Percentiles rank a stretch among this genome's conserved stretches.
phyloP scores from a whole-genome alignment of 2,888 invertebrate genomes.

The Gerris lacustris region DNA sequence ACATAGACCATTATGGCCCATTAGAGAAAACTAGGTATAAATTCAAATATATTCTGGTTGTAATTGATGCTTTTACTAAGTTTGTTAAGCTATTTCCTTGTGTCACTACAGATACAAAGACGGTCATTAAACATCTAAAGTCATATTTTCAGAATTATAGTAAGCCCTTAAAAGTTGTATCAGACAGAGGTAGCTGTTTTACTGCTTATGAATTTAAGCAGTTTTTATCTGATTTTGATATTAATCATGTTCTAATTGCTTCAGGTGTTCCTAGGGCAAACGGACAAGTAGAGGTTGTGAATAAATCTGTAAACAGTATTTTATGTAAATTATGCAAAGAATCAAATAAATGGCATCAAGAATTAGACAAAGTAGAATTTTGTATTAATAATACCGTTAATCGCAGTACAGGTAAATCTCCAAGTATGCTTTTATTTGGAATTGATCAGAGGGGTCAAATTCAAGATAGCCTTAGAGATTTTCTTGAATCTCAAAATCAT shows the following conservation, averaged over 20 bases:
- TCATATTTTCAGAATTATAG: conserved; percentile 9
- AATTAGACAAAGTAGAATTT: conserved; percentile 7
- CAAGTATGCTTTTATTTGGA: not conserved
- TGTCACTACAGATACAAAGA: conserved; percentile 6
- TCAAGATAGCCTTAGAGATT: not conserved
- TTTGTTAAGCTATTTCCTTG: not conserved
- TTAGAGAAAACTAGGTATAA: not conserved
- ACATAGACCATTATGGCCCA: conserved; percentile 11
- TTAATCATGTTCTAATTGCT: not conserved
- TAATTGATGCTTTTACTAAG: conserved; percentile 5
- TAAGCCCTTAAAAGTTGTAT: conserved; percentile 2
- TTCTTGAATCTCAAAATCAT: not conserved
- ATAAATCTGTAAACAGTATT: conserved; percentile 5
- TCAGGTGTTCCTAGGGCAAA: conserved; percentile 8
- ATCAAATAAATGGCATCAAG: conserved; percentile 1
- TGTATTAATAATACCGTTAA: conserved; percentile 8
- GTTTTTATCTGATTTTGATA: not conserved
- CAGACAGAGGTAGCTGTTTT: conserved; percentile 8
- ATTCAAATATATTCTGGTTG: conserved; percentile 6
- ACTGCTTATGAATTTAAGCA: not conserved
- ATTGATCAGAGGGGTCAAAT: not conserved
- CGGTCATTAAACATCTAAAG: conserved; percentile 8
- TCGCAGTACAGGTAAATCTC: not conserved
- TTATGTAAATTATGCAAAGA: conserved; percentile 2
- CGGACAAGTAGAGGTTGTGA: conserved; percentile 8